Conservation (phyloP, 92 coral and sea anemone species). For the Phenganax stokvisi region DNA sequence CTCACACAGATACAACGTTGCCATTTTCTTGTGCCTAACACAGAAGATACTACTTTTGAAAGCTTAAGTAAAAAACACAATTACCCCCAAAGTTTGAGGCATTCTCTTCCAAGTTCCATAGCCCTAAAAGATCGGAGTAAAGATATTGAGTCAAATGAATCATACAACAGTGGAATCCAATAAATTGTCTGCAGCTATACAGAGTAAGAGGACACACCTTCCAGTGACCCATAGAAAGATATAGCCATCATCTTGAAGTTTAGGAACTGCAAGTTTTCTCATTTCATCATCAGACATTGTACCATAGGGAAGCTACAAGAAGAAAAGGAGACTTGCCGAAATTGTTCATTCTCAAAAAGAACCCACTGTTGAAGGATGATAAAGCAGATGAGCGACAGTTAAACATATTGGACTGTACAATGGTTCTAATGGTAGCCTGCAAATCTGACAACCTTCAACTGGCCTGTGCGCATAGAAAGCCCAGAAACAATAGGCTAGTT, state of each 20-base stretch:
- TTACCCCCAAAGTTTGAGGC: conserved; percentile 94
- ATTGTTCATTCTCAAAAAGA: neutral
- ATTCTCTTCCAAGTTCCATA: conserved; percentile 97
- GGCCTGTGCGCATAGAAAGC: too few species aligned
- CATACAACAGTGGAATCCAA: too few species aligned
- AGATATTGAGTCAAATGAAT: neutral
- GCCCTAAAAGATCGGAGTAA: conserved; percentile 52
- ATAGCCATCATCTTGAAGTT: conserved; percentile 89
- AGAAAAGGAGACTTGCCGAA: neutral
- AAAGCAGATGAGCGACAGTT: too few species aligned
- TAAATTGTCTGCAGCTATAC: neutral
- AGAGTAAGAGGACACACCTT: conserved; percentile 51
- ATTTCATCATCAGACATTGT: conserved; percentile 99
- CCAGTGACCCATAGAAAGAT: conserved; percentile 99
- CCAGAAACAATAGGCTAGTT: neutral
- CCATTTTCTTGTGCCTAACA: neutral
- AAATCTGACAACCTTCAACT: too few species aligned
- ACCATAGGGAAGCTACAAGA: conserved; percentile 81
- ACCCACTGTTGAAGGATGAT: neutral
- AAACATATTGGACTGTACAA: too few species aligned
- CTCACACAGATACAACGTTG: neutral
- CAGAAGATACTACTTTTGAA: neutral
- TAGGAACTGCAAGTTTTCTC: conserved; percentile 91
- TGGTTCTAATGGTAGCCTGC: too few species aligned
- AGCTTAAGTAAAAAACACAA: conserved; percentile 19